Evolutionary conservation across 2,113 vertebrate species (phyloP).

Genomic region (human): GRCh38 chr9:136825501-136826000

Average conservation of each 20-base stretch:
- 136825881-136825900: neutral
- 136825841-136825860: neutral
- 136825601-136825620: neutral
- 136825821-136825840: slow-evolving; percentile 91
- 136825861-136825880: no score
- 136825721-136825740: no score
- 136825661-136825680: neutral
- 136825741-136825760: neutral
- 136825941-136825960: neutral
- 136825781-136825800: slow-evolving; percentile 99
- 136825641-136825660: neutral
- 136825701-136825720: no score
- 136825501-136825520: fast-evolving
- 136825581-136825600: neutral
- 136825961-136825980: neutral
- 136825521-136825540: neutral
- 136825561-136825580: neutral
- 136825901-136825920: neutral
- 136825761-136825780: slow-evolving; percentile 84
- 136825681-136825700: neutral
- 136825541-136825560: neutral
- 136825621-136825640: no score
- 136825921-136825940: neutral
- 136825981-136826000: no score
- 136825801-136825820: slow-evolving; percentile 99